These are phyloP conservation scores for Drosophila percnosoma DNA, from an alignment of 2,888 invertebrate species.

Conservation along the genomic window DNA sequence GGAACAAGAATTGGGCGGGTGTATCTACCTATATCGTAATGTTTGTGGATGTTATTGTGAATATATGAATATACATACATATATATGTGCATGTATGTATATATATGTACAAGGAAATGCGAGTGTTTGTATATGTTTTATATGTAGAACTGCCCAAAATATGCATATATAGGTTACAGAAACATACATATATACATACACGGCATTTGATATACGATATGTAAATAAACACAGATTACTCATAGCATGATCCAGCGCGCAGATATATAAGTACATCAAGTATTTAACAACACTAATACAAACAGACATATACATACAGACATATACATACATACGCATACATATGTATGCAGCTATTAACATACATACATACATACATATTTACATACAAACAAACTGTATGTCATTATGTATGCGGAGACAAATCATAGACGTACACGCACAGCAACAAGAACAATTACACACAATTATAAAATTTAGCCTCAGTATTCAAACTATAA, in stretches of 20 bases:
- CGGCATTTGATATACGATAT: constrained; percentile 19
- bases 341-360: constrained; percentile 14
- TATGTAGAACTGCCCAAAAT: constrained; percentile 24
- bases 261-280: constrained; percentile 38
- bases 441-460: constrained; percentile 7
- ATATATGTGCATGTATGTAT: constrained; percentile 4
- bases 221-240: constrained; percentile 28
- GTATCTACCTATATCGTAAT: constrained; percentile 9
- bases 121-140: neutral
- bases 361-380: constrained; percentile 17
- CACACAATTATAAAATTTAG: constrained; percentile 1
- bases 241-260: constrained; percentile 30
- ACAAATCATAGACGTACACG: constrained; percentile 5
- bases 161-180: constrained; percentile 31
- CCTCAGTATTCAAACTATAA: neutral
- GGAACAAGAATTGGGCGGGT: constrained; percentile 15
- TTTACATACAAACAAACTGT: constrained; percentile 11
- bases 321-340: constrained; percentile 3
- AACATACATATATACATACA: constrained; percentile 43
- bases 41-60: constrained; percentile 18
- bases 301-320: constrained; percentile 23
- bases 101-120: constrained; percentile 1
- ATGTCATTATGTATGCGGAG: constrained; percentile 16
- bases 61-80: constrained; percentile 10
- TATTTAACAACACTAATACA: constrained; percentile 29